Base-by-base conservation (phyloP, 2,113 vertebrate species). In the Siniperca knerii region DNA sequence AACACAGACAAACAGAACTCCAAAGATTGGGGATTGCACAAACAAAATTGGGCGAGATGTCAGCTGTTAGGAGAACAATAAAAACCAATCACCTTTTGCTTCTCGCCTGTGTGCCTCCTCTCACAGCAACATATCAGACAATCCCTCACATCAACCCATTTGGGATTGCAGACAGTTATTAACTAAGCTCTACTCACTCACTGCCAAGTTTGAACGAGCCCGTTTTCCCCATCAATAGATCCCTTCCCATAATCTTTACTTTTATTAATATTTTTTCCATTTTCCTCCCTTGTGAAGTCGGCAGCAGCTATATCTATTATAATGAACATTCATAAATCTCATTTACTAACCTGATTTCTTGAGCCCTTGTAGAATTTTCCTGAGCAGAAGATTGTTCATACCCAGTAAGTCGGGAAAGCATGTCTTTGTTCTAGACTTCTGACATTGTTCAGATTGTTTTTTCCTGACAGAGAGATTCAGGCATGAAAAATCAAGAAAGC, bases 81-180 rank as follows among this genome's bases (percentile, higher is more conserved):
- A 87, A 86, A 92, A 92, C 8, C 80, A 91, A 79, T 87, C 80
- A 86, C 78, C 46, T 90, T 87, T 79, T 67, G 35, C 55, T 69
- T 71, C 40, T 84, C 55, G 58, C 69, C 70, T 60, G 37, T 86
- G 70, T 79, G 76, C 64, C 48, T 75, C 61, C 55, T 50, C 75
- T 83, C 82, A 55, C 68, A 82, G 75, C 72, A 82, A 71, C 82
- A 65, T 50, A 83, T 72, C 80, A 64, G 71, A 80, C 62, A 48
- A 54, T 85, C 74, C 25, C 82, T 78, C 77, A 76, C 23, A 77
- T 78, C 67, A 83, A 78, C 68, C 82, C 89, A 75, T 11, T 58
- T 86, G 80, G 86, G 83, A 82, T 69, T 58, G 77, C 79, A 88
- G 69, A 82, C 77, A 85, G 76, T 90, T 91, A 91, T 87, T 87